Conservation (phyloP, 2,113 vertebrate species). For the Oxygymnocypris stewartii region DNA sequence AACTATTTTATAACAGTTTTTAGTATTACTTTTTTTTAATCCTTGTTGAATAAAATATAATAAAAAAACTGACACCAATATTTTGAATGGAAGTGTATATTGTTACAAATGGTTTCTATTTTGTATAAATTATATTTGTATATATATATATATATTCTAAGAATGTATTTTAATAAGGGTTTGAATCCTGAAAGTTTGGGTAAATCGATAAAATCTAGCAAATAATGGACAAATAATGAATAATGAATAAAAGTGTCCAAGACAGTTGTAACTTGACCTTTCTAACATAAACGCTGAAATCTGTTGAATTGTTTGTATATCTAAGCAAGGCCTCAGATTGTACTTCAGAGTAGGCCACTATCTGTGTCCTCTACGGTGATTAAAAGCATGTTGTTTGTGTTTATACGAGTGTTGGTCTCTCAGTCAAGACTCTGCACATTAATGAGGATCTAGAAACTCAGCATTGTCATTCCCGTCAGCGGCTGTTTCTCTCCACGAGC, state of each 20-base stretch:
- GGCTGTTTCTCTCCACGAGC: not conserved
- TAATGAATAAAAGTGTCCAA: not conserved
- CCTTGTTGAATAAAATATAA: too few relatives aligned
- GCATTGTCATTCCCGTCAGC: constrained; percentile 19
- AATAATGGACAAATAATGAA: not conserved
- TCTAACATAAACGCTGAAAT: not conserved
- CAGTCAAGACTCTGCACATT: not conserved
- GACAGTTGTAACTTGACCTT: not conserved
- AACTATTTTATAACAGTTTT: too few relatives aligned
- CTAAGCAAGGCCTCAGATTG: not conserved
- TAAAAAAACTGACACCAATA: too few relatives aligned
- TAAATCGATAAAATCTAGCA: not conserved
- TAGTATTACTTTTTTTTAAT: too few relatives aligned
- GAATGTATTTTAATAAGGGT: not conserved
- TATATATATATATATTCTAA: not conserved
- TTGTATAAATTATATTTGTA: too few relatives aligned
- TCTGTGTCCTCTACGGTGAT: not conserved
- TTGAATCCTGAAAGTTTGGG: not conserved
- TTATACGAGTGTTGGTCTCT: not conserved
- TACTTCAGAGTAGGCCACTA: too few relatives aligned
- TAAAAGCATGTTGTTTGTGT: not conserved
- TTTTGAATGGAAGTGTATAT: too few relatives aligned
- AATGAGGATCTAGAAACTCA: constrained; percentile 19
- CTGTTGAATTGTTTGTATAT: not conserved
- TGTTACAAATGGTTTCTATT: too few relatives aligned